Evolutionary conservation across 2,888 invertebrate species (phyloP), one percentile per base, ranked within the genome.

Genomic region (Protophormia terraenovae): DNA sequence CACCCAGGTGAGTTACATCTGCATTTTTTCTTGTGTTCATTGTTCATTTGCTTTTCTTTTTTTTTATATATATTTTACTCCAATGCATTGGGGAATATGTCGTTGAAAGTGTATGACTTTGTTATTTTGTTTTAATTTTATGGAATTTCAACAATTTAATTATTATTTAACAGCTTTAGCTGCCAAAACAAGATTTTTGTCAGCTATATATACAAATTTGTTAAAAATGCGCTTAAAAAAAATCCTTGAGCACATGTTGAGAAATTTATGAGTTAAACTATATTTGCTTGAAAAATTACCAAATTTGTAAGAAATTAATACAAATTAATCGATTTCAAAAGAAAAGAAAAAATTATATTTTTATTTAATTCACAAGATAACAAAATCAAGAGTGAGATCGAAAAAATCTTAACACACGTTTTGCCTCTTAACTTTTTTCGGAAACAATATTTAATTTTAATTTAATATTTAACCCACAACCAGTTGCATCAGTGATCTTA

Each of bases 1-100:
- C 96, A 72, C 97, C 97, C 53, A 95, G 96, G 96, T 96, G 93
- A 92, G 91, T 86, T 71, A 66, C 64, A 67, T n/a, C n/a, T n/a
- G n/a, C 3, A 38, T 24, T 58, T 45, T 12, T 14, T 35, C 19
- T 53, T 19, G n/a, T 16, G 7, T 16, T 60, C 8, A 0, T 19
- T 22, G 19, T 41, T 19, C 10, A 29, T 55, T 53, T 35, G 32
- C 2, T 8, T 16, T 38, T 27, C 12, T 53, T 41, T 32, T 22
- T 73, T 16, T 45, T 80, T 35, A 64, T 47, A 41, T 47, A 3
- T 55, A n/a, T n/a, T n/a, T n/a, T n/a, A n/a, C n/a, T 55, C 60
- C 27, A 32, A 41, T 32, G 64, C 50, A 38, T 16, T 16, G 29
- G 69, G 32, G 50, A 60, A 32, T 55, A 16, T 19, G n/a, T n/a